Percentiles rank a stretch among this genome's conserved stretches.
Conservation (phyloP, 2,113 vertebrate species). For the Marmota monax region DNA sequence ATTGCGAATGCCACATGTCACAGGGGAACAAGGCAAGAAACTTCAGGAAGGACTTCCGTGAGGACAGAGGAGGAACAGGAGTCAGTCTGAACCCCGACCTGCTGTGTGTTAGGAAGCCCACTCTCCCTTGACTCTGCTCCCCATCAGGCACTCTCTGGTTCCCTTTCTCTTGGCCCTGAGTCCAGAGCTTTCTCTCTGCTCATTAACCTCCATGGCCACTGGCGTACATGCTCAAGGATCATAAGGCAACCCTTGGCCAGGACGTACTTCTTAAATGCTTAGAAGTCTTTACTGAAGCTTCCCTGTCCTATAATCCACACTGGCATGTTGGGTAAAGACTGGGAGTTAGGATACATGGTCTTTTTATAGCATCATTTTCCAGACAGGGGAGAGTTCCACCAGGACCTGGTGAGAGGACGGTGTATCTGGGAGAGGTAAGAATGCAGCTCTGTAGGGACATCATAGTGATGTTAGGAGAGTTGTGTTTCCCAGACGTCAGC, state of each 20-base stretch:
- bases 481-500: not conserved
- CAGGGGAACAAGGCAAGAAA: not conserved
- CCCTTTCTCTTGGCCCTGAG: not conserved
- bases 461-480: not conserved
- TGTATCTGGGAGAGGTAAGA: not conserved
- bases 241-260: not conserved
- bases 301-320: not conserved
- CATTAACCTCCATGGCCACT: not conserved
- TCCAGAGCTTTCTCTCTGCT: not conserved
- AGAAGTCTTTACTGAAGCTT: not conserved
- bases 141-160: not conserved
- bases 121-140: not conserved
- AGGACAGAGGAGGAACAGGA: not conserved
- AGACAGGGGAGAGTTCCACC: not conserved
- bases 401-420: not conserved
- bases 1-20: not conserved
- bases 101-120: not conserved
- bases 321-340: not conserved
- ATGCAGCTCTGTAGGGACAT: not conserved
- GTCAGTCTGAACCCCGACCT: not conserved
- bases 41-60: not conserved
- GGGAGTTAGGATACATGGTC: not conserved
- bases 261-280: not conserved
- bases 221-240: not conserved
- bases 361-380: not conserved